Percentiles rank a stretch among this genome's conserved stretches.
Evolutionary conservation across 2,888 invertebrate genomes (phyloP).

Genomic region (Podotricha telesiphe): DNA sequence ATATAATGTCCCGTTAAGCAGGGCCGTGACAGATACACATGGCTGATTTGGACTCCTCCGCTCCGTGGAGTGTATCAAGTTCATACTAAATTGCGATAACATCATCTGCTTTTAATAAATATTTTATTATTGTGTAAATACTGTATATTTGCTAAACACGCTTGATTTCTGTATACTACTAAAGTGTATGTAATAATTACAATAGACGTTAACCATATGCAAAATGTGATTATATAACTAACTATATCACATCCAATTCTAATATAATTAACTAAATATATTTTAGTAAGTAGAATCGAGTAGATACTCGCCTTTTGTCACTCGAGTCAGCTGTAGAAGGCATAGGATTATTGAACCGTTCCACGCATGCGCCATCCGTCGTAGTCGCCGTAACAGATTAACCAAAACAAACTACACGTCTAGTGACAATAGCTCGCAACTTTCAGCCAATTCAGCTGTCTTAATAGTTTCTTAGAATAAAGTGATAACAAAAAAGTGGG

Average conservation of each 20-base stretch:
- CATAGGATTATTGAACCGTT: conserved; percentile 69
- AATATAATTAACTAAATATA: not conserved
- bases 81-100: conserved; percentile 7
- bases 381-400: conserved; percentile 52
- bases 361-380: conserved; percentile 69
- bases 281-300: not conserved
- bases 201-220: no score
- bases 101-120: not conserved
- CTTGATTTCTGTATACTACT: no score
- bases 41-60: conserved; percentile 23
- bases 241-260: no score
- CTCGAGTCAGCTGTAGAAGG: conserved; percentile 54
- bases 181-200: no score
- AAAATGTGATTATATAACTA: no score
- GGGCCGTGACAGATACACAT: conserved; percentile 43
- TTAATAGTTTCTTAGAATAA: conserved; percentile 1
- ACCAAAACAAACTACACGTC: conserved; percentile 69
- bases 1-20: conserved; percentile 38
- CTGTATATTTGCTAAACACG: not conserved
- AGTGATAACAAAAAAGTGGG: not conserved
- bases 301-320: conserved; percentile 26
- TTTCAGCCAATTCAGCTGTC: conserved; percentile 49
- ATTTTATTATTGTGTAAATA: not conserved
- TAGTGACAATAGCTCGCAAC: conserved; percentile 70
- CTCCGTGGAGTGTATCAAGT: conserved; percentile 13